Base-by-base conservation (phyloP, 2,113 vertebrate species). In the Archocentrus centrarchus region DNA sequence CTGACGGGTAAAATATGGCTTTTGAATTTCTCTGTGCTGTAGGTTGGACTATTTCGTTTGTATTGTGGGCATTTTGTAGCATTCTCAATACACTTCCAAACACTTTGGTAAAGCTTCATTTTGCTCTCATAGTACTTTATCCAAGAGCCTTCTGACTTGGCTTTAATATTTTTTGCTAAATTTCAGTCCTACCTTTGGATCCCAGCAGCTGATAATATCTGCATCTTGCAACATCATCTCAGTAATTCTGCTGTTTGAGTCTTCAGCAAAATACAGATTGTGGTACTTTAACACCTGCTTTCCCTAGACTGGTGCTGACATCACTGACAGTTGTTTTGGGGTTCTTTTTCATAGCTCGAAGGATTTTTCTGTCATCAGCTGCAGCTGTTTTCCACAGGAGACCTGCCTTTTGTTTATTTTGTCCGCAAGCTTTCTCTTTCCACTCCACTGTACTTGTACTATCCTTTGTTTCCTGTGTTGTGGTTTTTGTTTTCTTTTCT, bases 341-440 rank as follows among this genome's bases (percentile, higher is more conserved):
- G 17, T 73, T 53, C 37, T 79, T 79, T 66, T 22, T 73, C 63
- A 60, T 57, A 66, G 32, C 62, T 70, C 57, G 47, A 83, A 60
- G 32, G 47, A 55, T 35, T 73, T 68, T 13, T 84, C 77, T 62
- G 64, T 84, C 82, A 61, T 84, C 63, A 84, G 8, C n/a, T 73
- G 82, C 47, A 50, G 57, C 66, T 73, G 66, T 32, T 73, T 79
- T 73, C 44, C 32, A 55, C 37, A n/a, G 27, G 53, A 27, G n/a
- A 57, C 58, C 47, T 79, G 35, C 55, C 58, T 22, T 64, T 50
- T 47, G 53, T 59, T 57, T 75, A 85, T 32, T 58, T 68, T 44
- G 13, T 79, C 22, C 66, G 61, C 61, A 55, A 32, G 47, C 55
- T 14, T 70, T 15, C 59, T 76, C 14, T 41, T 41, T 27, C 44